Conservation (phyloP, 1,140 invertebrate species). For the Drepana arcuata region DNA sequence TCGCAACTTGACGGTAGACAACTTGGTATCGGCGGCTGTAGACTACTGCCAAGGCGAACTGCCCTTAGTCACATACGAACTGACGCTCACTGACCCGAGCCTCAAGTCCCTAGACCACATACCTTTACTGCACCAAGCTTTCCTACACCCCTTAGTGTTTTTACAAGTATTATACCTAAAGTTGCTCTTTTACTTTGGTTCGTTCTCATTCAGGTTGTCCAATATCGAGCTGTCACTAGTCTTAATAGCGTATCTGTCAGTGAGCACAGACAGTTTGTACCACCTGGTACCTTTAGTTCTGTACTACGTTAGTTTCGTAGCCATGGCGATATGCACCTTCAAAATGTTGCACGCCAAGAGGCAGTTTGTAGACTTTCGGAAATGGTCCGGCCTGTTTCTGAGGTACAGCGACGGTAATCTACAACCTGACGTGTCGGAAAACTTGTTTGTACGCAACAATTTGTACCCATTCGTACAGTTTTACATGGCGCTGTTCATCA, state of each 20-base stretch:
- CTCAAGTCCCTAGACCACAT: slow-evolving; percentile 77
- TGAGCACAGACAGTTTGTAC: slow-evolving; percentile 77
- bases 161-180: slow-evolving; percentile 80
- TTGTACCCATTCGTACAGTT: slow-evolving; percentile 85
- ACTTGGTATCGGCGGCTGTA: slow-evolving; percentile 84
- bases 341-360: slow-evolving; percentile 83
- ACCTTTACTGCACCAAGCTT: slow-evolving; percentile 78
- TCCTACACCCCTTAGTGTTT: slow-evolving; percentile 80
- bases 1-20: slow-evolving; percentile 84
- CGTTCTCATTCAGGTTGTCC: slow-evolving; percentile 72
- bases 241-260: slow-evolving; percentile 78
- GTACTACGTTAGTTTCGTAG: slow-evolving; percentile 80
- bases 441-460: slow-evolving; percentile 86
- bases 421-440: slow-evolving; percentile 84
- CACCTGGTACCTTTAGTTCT: slow-evolving; percentile 78
- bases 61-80: slow-evolving; percentile 80
- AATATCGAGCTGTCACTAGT: slow-evolving; percentile 78
- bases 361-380: slow-evolving; percentile 81
- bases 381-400: slow-evolving; percentile 85
- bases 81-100: slow-evolving; percentile 79
- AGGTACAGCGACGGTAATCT: slow-evolving; percentile 78
- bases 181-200: slow-evolving; percentile 74
- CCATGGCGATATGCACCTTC: slow-evolving; percentile 84
- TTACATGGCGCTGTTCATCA: slow-evolving; percentile 81
- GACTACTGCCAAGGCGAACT: slow-evolving; percentile 85